Base-by-base conservation (phyloP, 2,113 vertebrate species). In the Notothenia coriiceps region DNA sequence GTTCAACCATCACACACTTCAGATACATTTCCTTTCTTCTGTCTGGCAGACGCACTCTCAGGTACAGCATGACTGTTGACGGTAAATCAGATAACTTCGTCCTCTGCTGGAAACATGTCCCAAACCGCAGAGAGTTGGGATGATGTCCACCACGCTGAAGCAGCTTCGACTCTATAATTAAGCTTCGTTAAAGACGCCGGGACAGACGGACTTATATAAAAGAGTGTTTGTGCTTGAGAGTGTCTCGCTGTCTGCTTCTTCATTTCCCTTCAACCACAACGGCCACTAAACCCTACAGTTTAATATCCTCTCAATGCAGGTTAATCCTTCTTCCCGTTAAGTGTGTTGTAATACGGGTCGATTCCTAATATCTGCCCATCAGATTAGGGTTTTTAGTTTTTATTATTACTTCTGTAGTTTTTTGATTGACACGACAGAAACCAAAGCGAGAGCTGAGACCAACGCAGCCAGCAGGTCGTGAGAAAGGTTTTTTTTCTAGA, bases 251-350 rank as follows among this genome's bases (percentile, higher is more conserved):
- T 87, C 79, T 66, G 54, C 47, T 29, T 43, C 49, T 54, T 88
- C 78, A 84, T 87, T 88, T 88, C 82, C 86, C 35, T 78, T 46
- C 14, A 25, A 74, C 52, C 77, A 10, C 84, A 65, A 22, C 2
- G 3, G 44, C 46, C 82, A 62, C 55, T 10, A 57, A 78, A 84
- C 44, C 51, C 56, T 22, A 14, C 70, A 11, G 2, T 60, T 88
- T 89, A n/a, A 88, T 90, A 89, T 90, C 80, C 79, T 89, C 63
- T 70, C 66, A 13, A 50, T 8, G 68, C 77, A 86, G 81, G 79
- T 79, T 79, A 86, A 76, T 74, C 76, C 73, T 13, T 33, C 47
- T 80, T 67, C 65, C 61, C 44, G 1, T 10, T 10, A n/a, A n/a
- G 29, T 62, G 61, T 59, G 57, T 15, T n/a, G 70, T 60, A 67